Evolutionary conservation across 1,140 invertebrate species (phyloP).

Genomic region (Drosophila hydei): DNA sequence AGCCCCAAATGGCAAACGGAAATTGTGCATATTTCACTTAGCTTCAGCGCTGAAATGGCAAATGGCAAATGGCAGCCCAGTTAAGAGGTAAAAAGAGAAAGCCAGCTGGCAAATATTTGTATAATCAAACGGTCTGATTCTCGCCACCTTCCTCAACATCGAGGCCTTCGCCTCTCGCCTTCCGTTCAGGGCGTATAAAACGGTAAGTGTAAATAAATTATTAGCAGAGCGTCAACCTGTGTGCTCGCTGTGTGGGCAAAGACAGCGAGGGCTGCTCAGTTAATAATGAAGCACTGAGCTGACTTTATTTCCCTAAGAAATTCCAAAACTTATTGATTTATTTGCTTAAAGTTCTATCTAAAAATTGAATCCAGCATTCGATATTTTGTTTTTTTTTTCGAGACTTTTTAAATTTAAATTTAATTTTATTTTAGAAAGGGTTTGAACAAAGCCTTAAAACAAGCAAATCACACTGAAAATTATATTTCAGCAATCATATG

Average conservation of each 20-base stretch:
- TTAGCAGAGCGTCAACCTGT: constrained; percentile 54
- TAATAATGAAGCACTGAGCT: neutral
- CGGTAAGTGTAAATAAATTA: constrained; percentile 81
- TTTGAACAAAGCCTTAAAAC: too few relatives aligned
- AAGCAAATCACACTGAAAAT: too few relatives aligned
- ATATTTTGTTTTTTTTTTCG: too few relatives aligned
- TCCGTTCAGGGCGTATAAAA: constrained; percentile 58
- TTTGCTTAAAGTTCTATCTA: too few relatives aligned
- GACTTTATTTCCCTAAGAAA: too few relatives aligned
- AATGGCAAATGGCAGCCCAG: constrained; percentile 31
- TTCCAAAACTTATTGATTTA: too few relatives aligned
- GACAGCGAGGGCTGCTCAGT: constrained; percentile 17
- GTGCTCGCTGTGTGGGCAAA: constrained; percentile 30
- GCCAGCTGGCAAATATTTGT: constrained; percentile 67
- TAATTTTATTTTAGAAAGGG: too few relatives aligned
- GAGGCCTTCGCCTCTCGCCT: neutral
- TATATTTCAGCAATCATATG: too few relatives aligned
- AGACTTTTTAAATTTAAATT: too few relatives aligned
- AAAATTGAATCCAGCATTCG: too few relatives aligned
- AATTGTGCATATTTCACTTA: constrained; percentile 80
- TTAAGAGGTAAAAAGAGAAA: constrained; percentile 22
- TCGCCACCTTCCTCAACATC: neutral
- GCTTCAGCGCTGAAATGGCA: constrained; percentile 71
- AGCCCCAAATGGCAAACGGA: constrained; percentile 47
- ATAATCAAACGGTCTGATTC: constrained; percentile 65